Evolutionary conservation across 2,797 vertebrate genomes (phyloP).

Genomic region (Neomorphus geoffroyi): DNA sequence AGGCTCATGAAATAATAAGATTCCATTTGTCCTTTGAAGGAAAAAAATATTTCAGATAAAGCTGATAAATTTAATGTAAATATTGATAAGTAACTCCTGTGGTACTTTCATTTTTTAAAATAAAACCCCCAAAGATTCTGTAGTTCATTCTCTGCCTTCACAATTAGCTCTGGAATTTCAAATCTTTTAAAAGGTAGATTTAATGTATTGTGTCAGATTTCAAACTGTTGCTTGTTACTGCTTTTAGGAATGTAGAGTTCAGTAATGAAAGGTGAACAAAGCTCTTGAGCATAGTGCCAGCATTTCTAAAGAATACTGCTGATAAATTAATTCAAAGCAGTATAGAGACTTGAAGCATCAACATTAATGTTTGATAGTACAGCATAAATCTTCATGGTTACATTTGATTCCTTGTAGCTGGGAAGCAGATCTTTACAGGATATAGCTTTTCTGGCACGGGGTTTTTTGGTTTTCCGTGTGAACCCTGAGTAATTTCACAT

Average conservation of each 20-base stretch:
- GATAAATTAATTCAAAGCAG: slow-evolving; percentile 26
- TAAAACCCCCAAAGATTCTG: not conserved
- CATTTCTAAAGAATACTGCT: not conserved
- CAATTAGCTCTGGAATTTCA: not conserved
- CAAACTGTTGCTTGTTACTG: not conserved
- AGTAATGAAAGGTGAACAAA: not conserved
- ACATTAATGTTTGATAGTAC: not conserved
- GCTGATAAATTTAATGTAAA: not conserved
- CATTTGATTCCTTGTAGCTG: not conserved
- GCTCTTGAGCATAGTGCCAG: not conserved
- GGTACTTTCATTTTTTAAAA: not conserved
- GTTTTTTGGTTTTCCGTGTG: not conserved
- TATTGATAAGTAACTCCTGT: not conserved
- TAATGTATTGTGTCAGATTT: not conserved
- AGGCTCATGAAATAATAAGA: not conserved
- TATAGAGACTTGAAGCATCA: not conserved
- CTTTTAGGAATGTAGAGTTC: not conserved
- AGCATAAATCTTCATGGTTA: not conserved
- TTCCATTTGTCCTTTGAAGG: not conserved
- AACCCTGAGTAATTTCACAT: not conserved
- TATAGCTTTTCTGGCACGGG: not conserved
- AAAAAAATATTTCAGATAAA: not conserved
- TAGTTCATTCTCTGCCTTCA: not conserved
- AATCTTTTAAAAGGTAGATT: not conserved
- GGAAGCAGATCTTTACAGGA: not conserved